Conservation (phyloP, 2,113 vertebrate species). For the Laterallus jamaicensis region DNA sequence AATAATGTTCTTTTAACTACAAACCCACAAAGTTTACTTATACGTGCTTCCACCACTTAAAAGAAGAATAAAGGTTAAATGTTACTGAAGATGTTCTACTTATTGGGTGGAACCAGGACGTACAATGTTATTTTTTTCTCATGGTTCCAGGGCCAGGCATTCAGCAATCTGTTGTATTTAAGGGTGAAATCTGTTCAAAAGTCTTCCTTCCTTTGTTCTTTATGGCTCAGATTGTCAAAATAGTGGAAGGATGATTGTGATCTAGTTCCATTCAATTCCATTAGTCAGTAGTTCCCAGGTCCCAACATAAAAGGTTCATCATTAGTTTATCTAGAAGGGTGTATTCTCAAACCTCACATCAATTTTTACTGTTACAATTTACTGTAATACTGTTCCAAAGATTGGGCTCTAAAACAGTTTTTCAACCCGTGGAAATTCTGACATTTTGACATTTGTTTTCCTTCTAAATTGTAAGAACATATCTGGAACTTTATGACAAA, state of each 20-base stretch:
- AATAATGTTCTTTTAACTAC: background rate
- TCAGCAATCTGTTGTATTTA: background rate
- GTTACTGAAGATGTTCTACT: conserved; percentile 26
- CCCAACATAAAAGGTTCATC: background rate
- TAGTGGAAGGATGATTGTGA: background rate
- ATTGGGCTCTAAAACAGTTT: background rate
- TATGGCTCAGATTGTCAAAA: background rate
- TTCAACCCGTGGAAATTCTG: background rate
- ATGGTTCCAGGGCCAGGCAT: background rate
- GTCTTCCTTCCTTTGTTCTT: conserved; percentile 22
- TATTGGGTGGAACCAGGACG: background rate
- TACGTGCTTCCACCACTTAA: conserved; percentile 24
- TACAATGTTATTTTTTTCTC: background rate
- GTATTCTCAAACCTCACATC: background rate
- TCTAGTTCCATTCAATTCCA: background rate
- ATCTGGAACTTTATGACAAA: background rate
- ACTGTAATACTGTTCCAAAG: background rate
- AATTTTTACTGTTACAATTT: background rate
- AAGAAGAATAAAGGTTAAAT: conserved; percentile 39
- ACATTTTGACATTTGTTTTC: background rate
- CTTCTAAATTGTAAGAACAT: background rate
- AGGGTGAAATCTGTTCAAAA: background rate
- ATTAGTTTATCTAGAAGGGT: background rate
- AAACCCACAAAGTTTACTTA: background rate
- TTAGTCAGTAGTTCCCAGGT: background rate